Evolutionary conservation across 2,113 vertebrate species (phyloP).

Genomic region (Empidonax alnorum): DNA sequence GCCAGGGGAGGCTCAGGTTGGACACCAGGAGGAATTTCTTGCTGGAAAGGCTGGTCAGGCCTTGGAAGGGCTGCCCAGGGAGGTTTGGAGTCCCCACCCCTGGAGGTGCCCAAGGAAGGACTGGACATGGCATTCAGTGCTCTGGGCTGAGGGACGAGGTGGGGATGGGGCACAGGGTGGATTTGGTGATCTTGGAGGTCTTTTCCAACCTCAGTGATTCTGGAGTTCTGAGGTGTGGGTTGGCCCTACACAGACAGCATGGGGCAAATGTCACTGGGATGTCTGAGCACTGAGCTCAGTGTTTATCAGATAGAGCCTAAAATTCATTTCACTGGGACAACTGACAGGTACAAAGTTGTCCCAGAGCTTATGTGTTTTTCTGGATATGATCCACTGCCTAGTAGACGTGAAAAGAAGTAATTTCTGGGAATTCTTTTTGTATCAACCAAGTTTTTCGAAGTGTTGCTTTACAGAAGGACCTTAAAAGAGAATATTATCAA

Average conservation of each 20-base stretch:
- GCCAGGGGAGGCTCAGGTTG: background rate
- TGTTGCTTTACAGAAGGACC: background rate
- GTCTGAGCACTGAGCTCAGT: background rate
- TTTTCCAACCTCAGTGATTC: background rate
- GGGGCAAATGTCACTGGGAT: background rate
- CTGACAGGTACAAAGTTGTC: background rate
- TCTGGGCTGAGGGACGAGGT: background rate
- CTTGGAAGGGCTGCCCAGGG: background rate
- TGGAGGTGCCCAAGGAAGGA: background rate
- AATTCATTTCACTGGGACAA: background rate
- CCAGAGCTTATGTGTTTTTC: background rate
- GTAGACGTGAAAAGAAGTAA: background rate
- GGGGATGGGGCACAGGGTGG: background rate
- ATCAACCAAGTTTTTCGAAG: background rate
- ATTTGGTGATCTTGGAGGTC: background rate
- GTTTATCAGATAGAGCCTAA: fast-evolving
- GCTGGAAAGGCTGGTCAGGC: background rate
- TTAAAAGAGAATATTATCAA: background rate
- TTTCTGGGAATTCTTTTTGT: background rate
- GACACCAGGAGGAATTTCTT: background rate
- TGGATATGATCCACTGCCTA: background rate
- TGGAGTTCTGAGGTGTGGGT: background rate
- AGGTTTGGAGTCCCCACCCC: background rate
- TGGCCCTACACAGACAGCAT: background rate
- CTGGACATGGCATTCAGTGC: background rate